Conservation (phyloP, 2,113 vertebrate genomes). For the human (Homo sapiens) region DNA sequence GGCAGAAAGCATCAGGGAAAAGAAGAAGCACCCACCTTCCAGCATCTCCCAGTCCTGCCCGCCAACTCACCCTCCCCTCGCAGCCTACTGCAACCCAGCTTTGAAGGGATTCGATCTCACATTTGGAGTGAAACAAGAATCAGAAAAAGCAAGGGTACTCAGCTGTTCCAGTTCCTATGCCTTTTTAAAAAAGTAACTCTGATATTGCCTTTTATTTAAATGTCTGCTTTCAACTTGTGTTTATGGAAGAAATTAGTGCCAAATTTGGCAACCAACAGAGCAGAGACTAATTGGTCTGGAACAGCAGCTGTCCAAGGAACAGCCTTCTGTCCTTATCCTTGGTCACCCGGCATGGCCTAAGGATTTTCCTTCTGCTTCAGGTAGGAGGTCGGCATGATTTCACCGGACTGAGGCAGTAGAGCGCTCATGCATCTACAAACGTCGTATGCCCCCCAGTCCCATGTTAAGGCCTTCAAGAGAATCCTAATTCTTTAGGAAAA, state of each 20-base stretch:
- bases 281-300: neutral
- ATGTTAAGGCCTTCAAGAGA: neutral
- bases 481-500: neutral
- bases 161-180: neutral
- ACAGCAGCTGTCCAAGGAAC: neutral
- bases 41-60: accelerated
- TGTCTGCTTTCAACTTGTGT: neutral
- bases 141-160: neutral
- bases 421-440: neutral
- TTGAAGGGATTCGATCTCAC: neutral
- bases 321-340: neutral
- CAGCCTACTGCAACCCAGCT: neutral
- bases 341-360: neutral
- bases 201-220: constrained; percentile 32
- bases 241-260: neutral
- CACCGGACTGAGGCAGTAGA: neutral
- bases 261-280: neutral
- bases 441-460: accelerated
- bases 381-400: neutral
- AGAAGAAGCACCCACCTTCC: neutral
- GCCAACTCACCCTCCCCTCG: accelerated
- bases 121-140: neutral
- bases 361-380: neutral
- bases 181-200: neutral
- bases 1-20: neutral